These are phyloP conservation scores for Tetheella fluctuosa DNA, from an alignment of 2,888 invertebrate species.

Conservation along the genomic window DNA sequence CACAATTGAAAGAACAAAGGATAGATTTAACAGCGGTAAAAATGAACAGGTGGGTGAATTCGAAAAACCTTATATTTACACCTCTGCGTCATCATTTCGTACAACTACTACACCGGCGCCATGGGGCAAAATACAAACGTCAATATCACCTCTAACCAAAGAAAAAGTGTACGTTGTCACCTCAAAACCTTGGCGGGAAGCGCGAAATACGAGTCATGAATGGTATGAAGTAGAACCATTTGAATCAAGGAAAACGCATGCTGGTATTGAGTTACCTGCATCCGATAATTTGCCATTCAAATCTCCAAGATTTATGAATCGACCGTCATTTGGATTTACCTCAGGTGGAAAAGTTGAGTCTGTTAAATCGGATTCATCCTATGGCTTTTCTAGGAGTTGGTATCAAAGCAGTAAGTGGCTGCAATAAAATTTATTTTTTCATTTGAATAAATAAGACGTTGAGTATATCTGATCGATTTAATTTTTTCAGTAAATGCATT, in stretches of 20 bases:
- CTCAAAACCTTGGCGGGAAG: slow-evolving; percentile 85
- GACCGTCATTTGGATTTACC: slow-evolving; percentile 82
- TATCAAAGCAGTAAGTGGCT: slow-evolving; percentile 76
- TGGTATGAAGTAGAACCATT: slow-evolving; percentile 60
- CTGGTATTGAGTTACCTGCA: slow-evolving; percentile 49
- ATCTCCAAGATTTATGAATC: slow-evolving; percentile 82
- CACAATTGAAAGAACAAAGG: slow-evolving; percentile 62
- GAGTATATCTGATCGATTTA: background rate
- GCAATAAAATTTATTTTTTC: background rate
- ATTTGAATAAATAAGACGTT: background rate
- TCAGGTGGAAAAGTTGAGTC: slow-evolving; percentile 62
- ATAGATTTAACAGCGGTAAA: slow-evolving; percentile 50
- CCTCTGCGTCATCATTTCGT: slow-evolving; percentile 71
- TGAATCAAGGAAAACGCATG: slow-evolving; percentile 63
- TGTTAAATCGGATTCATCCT: slow-evolving; percentile 64
- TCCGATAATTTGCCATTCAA: slow-evolving; percentile 67
- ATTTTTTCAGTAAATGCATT: slow-evolving; percentile 84
- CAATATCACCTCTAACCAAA: slow-evolving; percentile 90
- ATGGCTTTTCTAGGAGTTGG: slow-evolving; percentile 73
- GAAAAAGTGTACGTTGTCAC: slow-evolving; percentile 94
- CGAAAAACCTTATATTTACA: slow-evolving; percentile 70
- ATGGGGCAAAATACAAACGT: slow-evolving; percentile 88
- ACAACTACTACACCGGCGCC: slow-evolving; percentile 73
- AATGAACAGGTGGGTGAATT: slow-evolving; percentile 54
- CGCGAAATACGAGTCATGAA: slow-evolving; percentile 52